Conservation (phyloP, 2,113 vertebrate genomes). For the Oreochromis spilurus region DNA sequence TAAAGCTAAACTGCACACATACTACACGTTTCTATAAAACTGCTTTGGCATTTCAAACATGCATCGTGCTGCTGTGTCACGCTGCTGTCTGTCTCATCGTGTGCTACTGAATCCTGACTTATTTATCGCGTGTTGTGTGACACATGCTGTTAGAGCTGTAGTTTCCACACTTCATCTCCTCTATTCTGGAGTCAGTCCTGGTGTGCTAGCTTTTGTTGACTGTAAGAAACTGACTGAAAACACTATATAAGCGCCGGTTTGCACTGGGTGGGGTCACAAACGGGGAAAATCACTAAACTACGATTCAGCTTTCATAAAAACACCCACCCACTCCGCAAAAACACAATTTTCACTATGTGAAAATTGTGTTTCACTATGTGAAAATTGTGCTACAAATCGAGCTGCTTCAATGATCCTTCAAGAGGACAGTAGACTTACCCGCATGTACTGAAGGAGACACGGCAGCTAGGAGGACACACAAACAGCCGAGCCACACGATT, state of each 20-base stretch:
- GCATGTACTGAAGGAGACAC: not conserved
- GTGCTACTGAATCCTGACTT: not conserved
- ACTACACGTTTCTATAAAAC: not conserved
- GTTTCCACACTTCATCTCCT: not conserved
- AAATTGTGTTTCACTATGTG: no score
- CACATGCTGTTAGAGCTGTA: not conserved
- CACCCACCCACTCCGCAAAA: fast-evolving
- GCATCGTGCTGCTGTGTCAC: not conserved
- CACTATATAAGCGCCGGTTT: not conserved
- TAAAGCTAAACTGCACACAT: not conserved
- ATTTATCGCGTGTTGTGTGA: not conserved
- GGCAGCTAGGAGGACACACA: not conserved
- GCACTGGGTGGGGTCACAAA: not conserved
- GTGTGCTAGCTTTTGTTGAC: not conserved
- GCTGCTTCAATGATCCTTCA: not conserved
- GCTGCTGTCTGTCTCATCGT: fast-evolving
- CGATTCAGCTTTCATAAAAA: not conserved
- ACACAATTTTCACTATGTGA: not conserved
- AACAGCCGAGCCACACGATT: not conserved
- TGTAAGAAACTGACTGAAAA: fast-evolving
- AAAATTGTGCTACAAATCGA: not conserved
- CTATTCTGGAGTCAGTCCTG: fast-evolving
- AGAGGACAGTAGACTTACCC: not conserved
- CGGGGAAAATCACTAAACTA: not conserved
- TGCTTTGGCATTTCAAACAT: not conserved